Evolutionary conservation across 2,888 invertebrate genomes (phyloP).

Genomic region (Archips crataeganus): DNA sequence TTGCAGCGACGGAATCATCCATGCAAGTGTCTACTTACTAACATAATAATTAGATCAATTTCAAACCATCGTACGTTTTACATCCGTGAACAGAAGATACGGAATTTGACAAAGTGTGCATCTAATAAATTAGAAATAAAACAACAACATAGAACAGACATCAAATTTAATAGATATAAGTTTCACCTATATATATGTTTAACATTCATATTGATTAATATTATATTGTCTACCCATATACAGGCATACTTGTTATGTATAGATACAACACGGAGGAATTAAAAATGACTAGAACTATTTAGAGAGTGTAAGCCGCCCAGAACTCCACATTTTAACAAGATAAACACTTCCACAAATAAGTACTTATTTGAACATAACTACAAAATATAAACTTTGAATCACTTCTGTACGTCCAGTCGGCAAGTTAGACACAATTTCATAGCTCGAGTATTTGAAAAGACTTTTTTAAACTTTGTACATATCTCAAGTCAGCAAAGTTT

Average conservation of each 20-base stretch:
- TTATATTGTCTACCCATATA: slow-evolving; percentile 82
- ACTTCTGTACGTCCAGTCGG: neutral
- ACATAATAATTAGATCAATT: too few relatives aligned
- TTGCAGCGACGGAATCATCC: too few relatives aligned
- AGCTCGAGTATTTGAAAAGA: slow-evolving; percentile 1
- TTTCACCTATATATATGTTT: slow-evolving; percentile 80
- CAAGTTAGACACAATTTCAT: slow-evolving; percentile 7
- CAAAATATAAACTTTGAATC: slow-evolving; percentile 19
- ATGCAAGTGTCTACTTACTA: too few relatives aligned
- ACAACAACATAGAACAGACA: slow-evolving; percentile 78
- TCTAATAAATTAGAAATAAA: slow-evolving; percentile 57
- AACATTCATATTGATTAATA: slow-evolving; percentile 83
- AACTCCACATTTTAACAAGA: slow-evolving; percentile 43
- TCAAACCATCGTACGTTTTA: too few relatives aligned
- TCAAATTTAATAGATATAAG: slow-evolving; percentile 86
- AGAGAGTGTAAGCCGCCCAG: slow-evolving; percentile 76
- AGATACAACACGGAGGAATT: slow-evolving; percentile 78
- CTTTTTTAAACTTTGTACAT: neutral
- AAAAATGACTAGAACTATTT: slow-evolving; percentile 82
- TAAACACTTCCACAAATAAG: slow-evolving; percentile 45
- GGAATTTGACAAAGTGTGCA: too few relatives aligned
- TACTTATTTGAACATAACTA: slow-evolving; percentile 41
- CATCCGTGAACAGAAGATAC: too few relatives aligned
- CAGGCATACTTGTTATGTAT: slow-evolving; percentile 77
- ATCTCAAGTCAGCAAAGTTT: neutral